Base-by-base conservation (phyloP, 64 coral and sea anemone genomes). In the Exaiptasia diaphana region DNA sequence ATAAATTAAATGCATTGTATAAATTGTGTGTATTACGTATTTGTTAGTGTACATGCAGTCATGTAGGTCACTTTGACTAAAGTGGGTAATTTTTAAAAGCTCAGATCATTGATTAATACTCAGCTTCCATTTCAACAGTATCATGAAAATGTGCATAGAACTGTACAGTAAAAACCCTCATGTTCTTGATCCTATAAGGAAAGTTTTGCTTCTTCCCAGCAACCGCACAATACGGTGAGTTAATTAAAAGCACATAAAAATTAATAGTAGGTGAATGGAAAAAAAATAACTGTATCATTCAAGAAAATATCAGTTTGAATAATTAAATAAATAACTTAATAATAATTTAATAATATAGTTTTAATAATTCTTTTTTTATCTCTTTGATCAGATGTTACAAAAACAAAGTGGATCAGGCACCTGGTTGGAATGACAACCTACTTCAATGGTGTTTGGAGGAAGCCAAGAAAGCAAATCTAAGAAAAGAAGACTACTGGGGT, bases 181-280 rank as follows among this genome's bases (percentile, higher is more conserved):
- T 85, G 82, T 85, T 18, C 20, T 85, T 14, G 82, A 85, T 74
- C 82, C 82, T 24, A 37, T 85, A 4, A 13, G 82, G 13, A 54
- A 85, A 26, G 3, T 85, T 40, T 1, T 85, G 3, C 10, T 11
- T 29, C 53, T 85, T 2, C 82, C 82, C 54, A 85, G 82, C 25
- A 85, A 85, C 18, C 32, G 68, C 2, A 63, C 82, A 24, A 85
- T 85, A 14, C 11, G 81, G 67, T 83, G 26, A 23, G 67, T 83
- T 17, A 8, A 50, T 15, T 38, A 74, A n/a, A n/a, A n/a, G n/a
- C n/a, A n/a, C n/a, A n/a, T n/a, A n/a, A n/a, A n/a, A n/a, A n/a
- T n/a, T n/a, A n/a, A n/a, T n/a, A n/a, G n/a, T n/a, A n/a, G n/a
- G n/a, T n/a, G n/a, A n/a, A n/a, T n/a, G n/a, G n/a, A n/a, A n/a